These are phyloP conservation scores for Penaeus japonicus DNA, from an alignment of 1,140 invertebrate species.

Conservation along the genomic window DNA sequence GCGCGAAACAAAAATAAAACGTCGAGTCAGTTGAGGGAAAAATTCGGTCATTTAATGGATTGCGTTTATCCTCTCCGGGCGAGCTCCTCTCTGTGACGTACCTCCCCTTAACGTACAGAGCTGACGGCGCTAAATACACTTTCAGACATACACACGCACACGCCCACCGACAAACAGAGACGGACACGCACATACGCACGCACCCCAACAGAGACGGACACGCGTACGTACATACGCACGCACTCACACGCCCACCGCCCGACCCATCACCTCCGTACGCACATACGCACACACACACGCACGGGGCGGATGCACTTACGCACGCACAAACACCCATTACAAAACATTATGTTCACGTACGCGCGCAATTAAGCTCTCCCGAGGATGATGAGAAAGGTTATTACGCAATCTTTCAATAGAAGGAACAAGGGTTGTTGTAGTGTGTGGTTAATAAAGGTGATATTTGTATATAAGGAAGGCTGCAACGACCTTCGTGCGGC, in stretches of 20 bases:
- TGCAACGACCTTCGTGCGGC: too few species aligned
- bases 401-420: too few species aligned
- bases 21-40: not conserved
- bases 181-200: not conserved
- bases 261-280: too few species aligned
- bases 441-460: too few species aligned
- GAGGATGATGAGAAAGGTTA: too few species aligned
- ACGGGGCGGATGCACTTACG: not conserved
- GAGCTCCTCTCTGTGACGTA: not conserved
- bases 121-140: not conserved
- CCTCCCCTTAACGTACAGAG: not conserved
- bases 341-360: too few species aligned
- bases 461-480: too few species aligned
- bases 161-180: not conserved
- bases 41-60: conserved; percentile 17
- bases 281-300: not conserved
- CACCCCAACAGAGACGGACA: not conserved
- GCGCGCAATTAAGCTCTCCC: too few species aligned
- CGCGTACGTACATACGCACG: not conserved
- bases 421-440: too few species aligned
- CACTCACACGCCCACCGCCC: not conserved
- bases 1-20: too few species aligned
- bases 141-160: not conserved
- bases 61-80: conserved; percentile 11
- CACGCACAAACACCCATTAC: not conserved